Conservation (phyloP, 2,113 vertebrate species). For the Misgurnus mizolepis region DNA sequence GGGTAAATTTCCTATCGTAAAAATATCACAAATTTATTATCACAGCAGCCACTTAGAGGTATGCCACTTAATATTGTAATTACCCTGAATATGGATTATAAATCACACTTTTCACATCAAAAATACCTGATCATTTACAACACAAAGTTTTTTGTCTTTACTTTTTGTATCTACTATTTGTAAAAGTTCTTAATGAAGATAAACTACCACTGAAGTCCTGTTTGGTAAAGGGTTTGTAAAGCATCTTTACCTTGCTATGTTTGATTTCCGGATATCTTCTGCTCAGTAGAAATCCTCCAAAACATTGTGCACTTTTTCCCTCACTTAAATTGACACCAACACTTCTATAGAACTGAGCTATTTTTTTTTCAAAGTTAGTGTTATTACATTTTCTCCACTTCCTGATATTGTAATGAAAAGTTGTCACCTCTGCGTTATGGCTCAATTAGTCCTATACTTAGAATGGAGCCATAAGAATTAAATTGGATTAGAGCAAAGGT, state of each 20-base stretch:
- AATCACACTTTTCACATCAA: too few relatives aligned
- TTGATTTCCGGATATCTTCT: slow-evolving; percentile 55
- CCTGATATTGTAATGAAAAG: slow-evolving; percentile 44
- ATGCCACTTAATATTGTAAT: too few relatives aligned
- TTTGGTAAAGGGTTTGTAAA: neutral
- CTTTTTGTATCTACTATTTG: too few relatives aligned
- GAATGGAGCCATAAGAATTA: slow-evolving; percentile 73
- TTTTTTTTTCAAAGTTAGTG: slow-evolving; percentile 28
- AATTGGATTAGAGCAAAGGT: slow-evolving; percentile 79
- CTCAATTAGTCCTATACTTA: slow-evolving; percentile 74
- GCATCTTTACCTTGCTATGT: slow-evolving; percentile 69
- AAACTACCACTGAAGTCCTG: too few relatives aligned
- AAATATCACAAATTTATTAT: too few relatives aligned
- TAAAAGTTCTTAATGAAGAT: too few relatives aligned
- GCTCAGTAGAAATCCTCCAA: slow-evolving; percentile 62
- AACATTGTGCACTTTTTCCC: slow-evolving; percentile 68
- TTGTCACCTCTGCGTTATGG: slow-evolving; percentile 55
- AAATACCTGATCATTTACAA: too few relatives aligned
- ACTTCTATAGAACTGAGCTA: slow-evolving; percentile 40
- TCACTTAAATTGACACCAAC: slow-evolving; percentile 36
- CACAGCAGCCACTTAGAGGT: too few relatives aligned
- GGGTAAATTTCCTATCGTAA: too few relatives aligned
- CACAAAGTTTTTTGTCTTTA: neutral
- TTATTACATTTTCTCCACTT: slow-evolving; percentile 58
- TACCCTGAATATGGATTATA: too few relatives aligned